Evolutionary conservation across 2,888 invertebrate genomes (phyloP).

Genomic region (Cerastoderma edule): DNA sequence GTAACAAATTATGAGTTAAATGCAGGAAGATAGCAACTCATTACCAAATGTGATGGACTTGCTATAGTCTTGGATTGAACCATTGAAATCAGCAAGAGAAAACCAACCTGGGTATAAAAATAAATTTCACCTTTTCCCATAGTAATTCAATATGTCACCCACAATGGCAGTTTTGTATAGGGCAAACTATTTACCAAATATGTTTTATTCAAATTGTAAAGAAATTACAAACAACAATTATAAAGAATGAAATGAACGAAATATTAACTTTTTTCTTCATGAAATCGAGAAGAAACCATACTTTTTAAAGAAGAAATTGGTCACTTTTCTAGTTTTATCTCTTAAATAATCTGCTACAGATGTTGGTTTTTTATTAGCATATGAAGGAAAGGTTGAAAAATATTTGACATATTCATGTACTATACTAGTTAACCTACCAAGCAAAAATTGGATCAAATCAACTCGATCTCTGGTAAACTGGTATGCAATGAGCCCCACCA

Average conservation of each 20-base stretch:
- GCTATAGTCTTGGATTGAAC: too few relatives aligned
- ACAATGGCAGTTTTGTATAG: too few relatives aligned
- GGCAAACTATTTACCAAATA: not conserved
- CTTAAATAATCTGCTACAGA: not conserved
- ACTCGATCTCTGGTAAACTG: slow-evolving; percentile 87
- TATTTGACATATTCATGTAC: not conserved
- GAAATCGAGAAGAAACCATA: not conserved
- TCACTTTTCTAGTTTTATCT: not conserved
- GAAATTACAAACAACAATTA: not conserved
- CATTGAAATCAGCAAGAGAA: too few relatives aligned
- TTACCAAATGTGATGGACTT: too few relatives aligned
- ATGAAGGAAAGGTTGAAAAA: not conserved
- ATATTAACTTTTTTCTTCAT: not conserved
- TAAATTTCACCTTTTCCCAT: too few relatives aligned
- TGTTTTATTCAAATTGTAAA: not conserved
- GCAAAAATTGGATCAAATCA: slow-evolving; percentile 88
- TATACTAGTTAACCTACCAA: slow-evolving; percentile 77
- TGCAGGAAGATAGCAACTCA: too few relatives aligned
- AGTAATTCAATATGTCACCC: too few relatives aligned
- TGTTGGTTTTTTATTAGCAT: not conserved
- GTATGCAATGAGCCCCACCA: slow-evolving; percentile 86
- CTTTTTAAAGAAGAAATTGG: not conserved
- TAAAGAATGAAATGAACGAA: not conserved
- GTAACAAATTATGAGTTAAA: too few relatives aligned
- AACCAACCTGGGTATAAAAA: too few relatives aligned